Evolutionary conservation across 2,113 vertebrate genomes (phyloP).

Genomic region (Geothlypis trichas): DNA sequence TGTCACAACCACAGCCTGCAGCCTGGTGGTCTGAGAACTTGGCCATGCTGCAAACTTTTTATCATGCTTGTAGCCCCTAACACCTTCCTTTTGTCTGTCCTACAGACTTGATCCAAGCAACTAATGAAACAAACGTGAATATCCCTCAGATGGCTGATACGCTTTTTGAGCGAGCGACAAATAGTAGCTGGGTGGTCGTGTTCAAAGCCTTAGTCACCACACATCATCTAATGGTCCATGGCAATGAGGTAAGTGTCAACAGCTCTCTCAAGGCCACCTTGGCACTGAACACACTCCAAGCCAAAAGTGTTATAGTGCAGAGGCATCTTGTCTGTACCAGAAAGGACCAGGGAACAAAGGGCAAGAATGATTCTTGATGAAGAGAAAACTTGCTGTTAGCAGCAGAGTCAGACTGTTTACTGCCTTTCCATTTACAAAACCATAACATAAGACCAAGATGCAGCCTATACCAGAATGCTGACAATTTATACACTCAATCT

Average conservation of each 20-base stretch:
- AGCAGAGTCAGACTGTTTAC: background rate
- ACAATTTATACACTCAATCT: background rate
- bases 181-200: constrained; percentile 98
- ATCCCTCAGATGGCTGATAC: constrained; percentile 98
- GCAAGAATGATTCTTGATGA: background rate
- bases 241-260: constrained; percentile 87
- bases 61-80: background rate
- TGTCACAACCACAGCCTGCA: background rate
- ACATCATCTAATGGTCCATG: constrained; percentile 98
- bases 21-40: background rate
- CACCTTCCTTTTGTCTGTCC: background rate
- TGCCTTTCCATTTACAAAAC: background rate
- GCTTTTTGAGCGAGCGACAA: constrained; percentile 94
- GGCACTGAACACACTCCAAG: background rate
- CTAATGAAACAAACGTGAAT: constrained; percentile 98
- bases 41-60: background rate
- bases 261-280: background rate
- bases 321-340: background rate
- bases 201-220: constrained; percentile 98
- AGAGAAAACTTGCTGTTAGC: background rate
- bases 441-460: accelerated
- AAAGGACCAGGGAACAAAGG: background rate
- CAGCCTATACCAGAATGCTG: background rate
- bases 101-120: constrained; percentile 96
- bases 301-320: background rate